A percentile compares a stretch with the other conserved stretches of the same genome.
These are phyloP conservation scores for Pipistrellus kuhlii DNA, from an alignment of 2,797 vertebrate species.

Conservation along the genomic window DNA sequence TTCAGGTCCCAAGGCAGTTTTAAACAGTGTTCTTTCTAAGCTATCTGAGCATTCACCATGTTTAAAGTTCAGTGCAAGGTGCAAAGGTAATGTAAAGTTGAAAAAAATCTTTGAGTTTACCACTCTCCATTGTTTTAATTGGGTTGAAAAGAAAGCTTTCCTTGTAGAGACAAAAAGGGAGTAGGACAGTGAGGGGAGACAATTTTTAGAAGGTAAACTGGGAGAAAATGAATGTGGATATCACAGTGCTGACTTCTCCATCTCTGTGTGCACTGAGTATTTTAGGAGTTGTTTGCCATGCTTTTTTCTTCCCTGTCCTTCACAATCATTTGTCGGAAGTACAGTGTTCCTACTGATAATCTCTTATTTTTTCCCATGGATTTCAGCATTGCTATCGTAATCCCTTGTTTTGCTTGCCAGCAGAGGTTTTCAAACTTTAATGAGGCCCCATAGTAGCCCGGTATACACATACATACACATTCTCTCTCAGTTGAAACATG, in stretches of 20 bases:
- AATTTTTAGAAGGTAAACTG: background rate
- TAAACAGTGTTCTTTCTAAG: background rate
- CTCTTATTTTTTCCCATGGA: background rate
- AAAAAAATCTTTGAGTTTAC: slow-evolving; percentile 17
- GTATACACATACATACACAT: background rate
- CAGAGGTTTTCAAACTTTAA: background rate
- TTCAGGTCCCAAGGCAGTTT: background rate
- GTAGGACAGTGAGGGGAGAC: background rate
- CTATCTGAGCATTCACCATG: background rate
- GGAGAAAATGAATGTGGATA: background rate
- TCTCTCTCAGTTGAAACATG: background rate
- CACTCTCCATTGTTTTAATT: background rate
- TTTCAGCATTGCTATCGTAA: background rate
- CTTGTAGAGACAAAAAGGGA: background rate
- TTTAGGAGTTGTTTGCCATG: slow-evolving; percentile 17
- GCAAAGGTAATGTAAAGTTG: background rate
- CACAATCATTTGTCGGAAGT: background rate
- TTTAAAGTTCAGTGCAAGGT: background rate
- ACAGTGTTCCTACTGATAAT: background rate
- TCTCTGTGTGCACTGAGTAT: background rate
- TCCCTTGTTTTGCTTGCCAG: background rate
- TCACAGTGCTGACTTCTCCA: background rate
- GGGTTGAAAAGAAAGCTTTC: slow-evolving; percentile 5
- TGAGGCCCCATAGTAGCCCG: background rate
- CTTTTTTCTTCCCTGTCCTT: background rate